Base-by-base conservation (phyloP, 2,888 invertebrate species). In the Pollenia labialis region DNA sequence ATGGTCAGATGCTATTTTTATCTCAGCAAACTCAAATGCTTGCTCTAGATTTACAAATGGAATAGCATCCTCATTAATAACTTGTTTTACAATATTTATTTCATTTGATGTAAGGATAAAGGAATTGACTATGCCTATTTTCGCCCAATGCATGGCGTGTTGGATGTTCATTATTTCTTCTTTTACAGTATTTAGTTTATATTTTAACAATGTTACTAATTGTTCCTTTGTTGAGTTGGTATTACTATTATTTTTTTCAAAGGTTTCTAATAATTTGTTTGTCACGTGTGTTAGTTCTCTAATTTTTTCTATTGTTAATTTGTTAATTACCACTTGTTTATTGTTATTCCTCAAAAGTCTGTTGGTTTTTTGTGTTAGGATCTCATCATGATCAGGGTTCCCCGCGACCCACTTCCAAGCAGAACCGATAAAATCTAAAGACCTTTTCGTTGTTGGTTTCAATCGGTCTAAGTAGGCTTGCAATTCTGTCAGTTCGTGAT, bases 381-480 rank as follows among this genome's bases (percentile, higher is more conserved):
- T 64, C 46, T 64, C 44, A 16, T 44, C 64, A n/a, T 32, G 32
- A 32, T 32, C 32, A 32, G 32, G 32, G 32, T 32, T 32, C 32
- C 32, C 32, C 32, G 32, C 54, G 16, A 54, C 50, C 52, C 52
- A 69, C 18, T 75, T 74, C 60, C 74, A 74, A 3, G 76, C 64
- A 12, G 60, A 60, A 11, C 60, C 42, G 4, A 60, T 32, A 56
- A 72, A 72, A 58, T 72, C 10, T 11, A 72, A 44, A 12, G 46
- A 72, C 44, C 56, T 72, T 18, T 72, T 72, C 1, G 44, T 56
- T 44, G 14, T 75, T 52, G 62, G 62, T 42, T 75, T 75, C 2
- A 77, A 32, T 44, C 66, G 40, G 32, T 68, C 77, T 44, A 76
- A n/a, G 16, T 69, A 60, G 11, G 56, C 14, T 14, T 79, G 79